Base-by-base conservation (phyloP, 2,113 vertebrate species). In the Todiramphus chloris region DNA sequence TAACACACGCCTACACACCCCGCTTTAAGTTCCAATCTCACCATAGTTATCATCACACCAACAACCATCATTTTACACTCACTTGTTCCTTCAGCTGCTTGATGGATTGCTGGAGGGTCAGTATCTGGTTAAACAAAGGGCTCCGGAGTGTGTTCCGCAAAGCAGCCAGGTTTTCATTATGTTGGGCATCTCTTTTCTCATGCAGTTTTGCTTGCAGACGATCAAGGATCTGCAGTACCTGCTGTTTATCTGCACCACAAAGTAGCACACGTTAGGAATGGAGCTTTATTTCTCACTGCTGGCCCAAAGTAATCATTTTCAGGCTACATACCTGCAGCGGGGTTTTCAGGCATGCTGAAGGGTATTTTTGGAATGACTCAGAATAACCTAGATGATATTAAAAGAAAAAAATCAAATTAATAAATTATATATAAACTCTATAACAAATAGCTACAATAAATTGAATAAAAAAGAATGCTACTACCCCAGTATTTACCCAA, bases 101-200 rank as follows among this genome's bases (percentile, higher is more conserved):
- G 97, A 99, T 98, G 82, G 99, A 99, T 94, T 99, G 98, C 98
- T 99, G 99, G 78, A 99, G 98, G 13, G 99, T 99, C 78, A 99
- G 98, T 73, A 99, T 99, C 97, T 99, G 99, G 96, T 97, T 98
- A 83, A 99, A 99, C 86, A 99, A 98, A 4, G 99, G 99, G 76
- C 99, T 99, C 96, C 97, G 98, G 66, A 99, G 97, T 1, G 98
- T 98, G 87, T 98, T 98, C 50, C 93, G 87, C 25, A 99, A 94
- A 62, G 97, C 90, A 31, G 97, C 94, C 80, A 99, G 95, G 44
- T 97, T 98, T 37, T 99, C 99, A 20, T 98, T 98, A 96, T 99
- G 99, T 0, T 97, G 98, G 80, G 97, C 98, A 93, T 99, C 99
- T 35, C 98, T 99, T 67, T 97, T 98, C 96, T 99, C 99, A 17